These are phyloP conservation scores for Lamellibrachia satsuma DNA, from an alignment of 2,888 invertebrate species.

Conservation along the genomic window DNA sequence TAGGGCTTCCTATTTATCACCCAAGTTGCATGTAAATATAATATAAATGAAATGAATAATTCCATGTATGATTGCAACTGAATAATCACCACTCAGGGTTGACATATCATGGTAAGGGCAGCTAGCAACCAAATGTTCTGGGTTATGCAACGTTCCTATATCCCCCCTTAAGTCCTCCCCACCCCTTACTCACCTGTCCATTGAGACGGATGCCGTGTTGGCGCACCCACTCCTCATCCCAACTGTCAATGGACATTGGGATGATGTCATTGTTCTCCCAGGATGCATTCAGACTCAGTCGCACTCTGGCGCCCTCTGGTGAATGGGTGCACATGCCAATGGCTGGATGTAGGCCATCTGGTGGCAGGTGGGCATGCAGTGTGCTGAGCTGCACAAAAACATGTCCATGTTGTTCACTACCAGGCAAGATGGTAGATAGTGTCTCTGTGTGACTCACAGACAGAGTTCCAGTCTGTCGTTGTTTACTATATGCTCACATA, in stretches of 20 bases:
- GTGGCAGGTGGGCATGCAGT: slow-evolving; percentile 51
- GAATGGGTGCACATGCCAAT: slow-evolving; percentile 64
- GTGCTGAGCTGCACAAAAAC: slow-evolving; percentile 52
- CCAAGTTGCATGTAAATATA: no score
- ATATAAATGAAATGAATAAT: no score
- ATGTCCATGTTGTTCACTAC: neutral
- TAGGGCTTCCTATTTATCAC: no score
- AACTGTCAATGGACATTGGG: slow-evolving; percentile 68
- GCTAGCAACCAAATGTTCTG: no score
- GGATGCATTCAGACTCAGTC: slow-evolving; percentile 59
- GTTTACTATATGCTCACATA: no score
- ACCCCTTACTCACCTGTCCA: slow-evolving; percentile 61
- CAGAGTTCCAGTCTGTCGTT: no score
- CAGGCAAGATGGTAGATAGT: neutral
- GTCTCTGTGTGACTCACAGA: neutral
- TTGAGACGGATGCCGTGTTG: slow-evolving; percentile 68
- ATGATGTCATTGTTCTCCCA: slow-evolving; percentile 66
- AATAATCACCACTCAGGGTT: no score
- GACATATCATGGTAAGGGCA: no score
- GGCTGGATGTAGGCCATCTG: slow-evolving; percentile 66
- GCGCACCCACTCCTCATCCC: slow-evolving; percentile 69
- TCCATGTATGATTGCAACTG: no score
- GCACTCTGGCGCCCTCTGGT: slow-evolving; percentile 65
- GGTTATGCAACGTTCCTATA: no score
- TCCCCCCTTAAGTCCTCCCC: neutral